phyloP scores from a whole-genome alignment of 2,797 vertebrate genomes.

The Periophthalmus magnuspinnatus region DNA sequence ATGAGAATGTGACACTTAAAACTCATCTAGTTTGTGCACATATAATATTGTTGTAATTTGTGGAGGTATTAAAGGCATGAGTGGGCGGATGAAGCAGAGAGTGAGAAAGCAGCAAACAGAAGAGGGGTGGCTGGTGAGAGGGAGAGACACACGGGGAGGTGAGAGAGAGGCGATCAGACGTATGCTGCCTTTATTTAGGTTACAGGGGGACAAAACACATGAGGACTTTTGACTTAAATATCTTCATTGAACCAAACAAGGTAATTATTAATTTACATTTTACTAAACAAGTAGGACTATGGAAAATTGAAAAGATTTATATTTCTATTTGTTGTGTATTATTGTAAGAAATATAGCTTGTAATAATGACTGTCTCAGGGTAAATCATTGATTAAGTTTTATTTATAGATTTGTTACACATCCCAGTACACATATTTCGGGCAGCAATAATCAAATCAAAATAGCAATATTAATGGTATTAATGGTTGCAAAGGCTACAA shows the following conservation, averaged over 20 bases:
- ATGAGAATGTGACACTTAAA: constrained; percentile 21
- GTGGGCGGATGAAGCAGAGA: constrained; percentile 59
- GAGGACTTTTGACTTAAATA: constrained; percentile 27
- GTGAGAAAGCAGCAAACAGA: constrained; percentile 53
- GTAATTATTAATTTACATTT: constrained; percentile 51
- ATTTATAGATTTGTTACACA: not conserved
- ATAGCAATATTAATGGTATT: too few relatives aligned
- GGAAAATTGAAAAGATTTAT: not conserved
- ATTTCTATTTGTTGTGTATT: not conserved
- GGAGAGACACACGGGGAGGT: constrained; percentile 23
- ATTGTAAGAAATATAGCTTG: not conserved
- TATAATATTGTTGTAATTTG: constrained; percentile 7
- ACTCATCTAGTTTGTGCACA: constrained; percentile 6
- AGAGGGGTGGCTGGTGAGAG: constrained; percentile 28
- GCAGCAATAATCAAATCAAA: not conserved
- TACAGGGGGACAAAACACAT: constrained; percentile 40
- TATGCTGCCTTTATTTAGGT: constrained; percentile 34
- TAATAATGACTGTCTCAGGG: not conserved
- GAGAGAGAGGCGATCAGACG: constrained; percentile 28
- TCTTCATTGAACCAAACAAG: constrained; percentile 53
- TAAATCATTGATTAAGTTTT: not conserved
- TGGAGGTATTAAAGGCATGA: constrained; percentile 40
- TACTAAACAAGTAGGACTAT: not conserved
- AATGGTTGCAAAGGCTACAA: too few relatives aligned
- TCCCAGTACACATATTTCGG: not conserved